Evolutionary conservation across 2,888 invertebrate genomes (phyloP), one percentile per base, ranked within the genome.

Genomic region (Adela reaumurella): DNA sequence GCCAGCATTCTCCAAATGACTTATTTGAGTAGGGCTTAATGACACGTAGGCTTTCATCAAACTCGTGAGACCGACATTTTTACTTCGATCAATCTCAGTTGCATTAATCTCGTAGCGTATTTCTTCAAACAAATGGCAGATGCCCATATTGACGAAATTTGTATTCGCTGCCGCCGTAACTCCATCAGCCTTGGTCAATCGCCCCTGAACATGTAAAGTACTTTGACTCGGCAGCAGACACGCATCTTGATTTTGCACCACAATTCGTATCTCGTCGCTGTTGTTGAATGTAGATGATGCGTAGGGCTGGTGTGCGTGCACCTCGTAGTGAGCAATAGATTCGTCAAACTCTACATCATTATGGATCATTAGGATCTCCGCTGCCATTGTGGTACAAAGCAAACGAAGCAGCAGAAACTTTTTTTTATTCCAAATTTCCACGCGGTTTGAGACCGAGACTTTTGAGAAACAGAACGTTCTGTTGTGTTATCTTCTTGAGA

Each of bases 81-180:
- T 55, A 19, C 45, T 57, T n/a, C 56, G 52, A 58, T 64, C 61
- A 43, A 66, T 60, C 53, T 62, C 61, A n/a, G 59, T 52, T 20
- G 59, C 63, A 52, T 62, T 64, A 8, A 64, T 19, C 52, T 64
- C 61, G 55, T 65, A 67, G 5, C 63, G 57, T 49, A 64, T 61
- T 54, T 59, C 61, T 49, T 63, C 60, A 52, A 64, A 64, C 11
- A 64, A 46, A 54, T 58, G 57, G 14, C 58, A 54, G n/a, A 61
- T 50, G 41, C 55, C 54, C 51, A 62, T 62, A 50, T 60, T 62
- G 18, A 24, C 24, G 8, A 24, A 24, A 24, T 24, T 24, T 24
- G 24, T 24, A 24, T 24, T 24, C 24, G 24, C 24, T 24, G 24
- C 24, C 4, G 24, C 24, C 24, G 24, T 24, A 24, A 24, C 24